A percentile compares a stretch with the other conserved stretches of the same genome.
These are phyloP conservation scores for Dascillus cervinus DNA, from an alignment of 2,888 invertebrate genomes.

Conservation along the genomic window DNA sequence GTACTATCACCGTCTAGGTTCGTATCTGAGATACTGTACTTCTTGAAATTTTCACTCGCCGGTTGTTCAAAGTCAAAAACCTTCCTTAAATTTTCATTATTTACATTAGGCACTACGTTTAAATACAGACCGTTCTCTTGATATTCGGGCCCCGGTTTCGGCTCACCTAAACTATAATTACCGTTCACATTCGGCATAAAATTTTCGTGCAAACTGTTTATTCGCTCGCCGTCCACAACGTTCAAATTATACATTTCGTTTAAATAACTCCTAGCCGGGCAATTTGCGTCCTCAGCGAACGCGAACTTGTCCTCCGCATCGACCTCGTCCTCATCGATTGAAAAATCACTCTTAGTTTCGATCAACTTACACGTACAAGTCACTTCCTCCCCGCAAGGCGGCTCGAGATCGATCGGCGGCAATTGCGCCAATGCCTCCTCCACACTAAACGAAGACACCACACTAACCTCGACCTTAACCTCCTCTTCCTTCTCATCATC, in stretches of 20 bases:
- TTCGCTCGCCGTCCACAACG: conserved; percentile 43
- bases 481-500: conserved; percentile 24
- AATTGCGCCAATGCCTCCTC: conserved; percentile 57
- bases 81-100: conserved; percentile 34
- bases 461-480: conserved; percentile 11
- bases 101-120: conserved; percentile 43
- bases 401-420: conserved; percentile 53
- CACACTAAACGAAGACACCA: conserved; percentile 41
- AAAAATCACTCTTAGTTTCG: conserved; percentile 31
- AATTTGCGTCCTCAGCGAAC: conserved; percentile 48
- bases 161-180: conserved; percentile 25
- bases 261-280: conserved; percentile 45
- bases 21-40: conserved; percentile 38
- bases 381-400: conserved; percentile 16
- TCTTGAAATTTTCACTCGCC: conserved; percentile 36
- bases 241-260: conserved; percentile 46
- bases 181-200: conserved; percentile 36
- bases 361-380: conserved; percentile 31
- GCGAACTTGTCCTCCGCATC: conserved; percentile 21
- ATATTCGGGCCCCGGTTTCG: conserved; percentile 9
- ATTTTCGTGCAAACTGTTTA: conserved; percentile 43
- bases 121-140: conserved; percentile 28
- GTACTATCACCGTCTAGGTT: conserved; percentile 12
- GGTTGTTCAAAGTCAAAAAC: conserved; percentile 26
- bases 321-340: conserved; percentile 27